Percentiles rank a stretch among this genome's conserved stretches.
Conservation (phyloP, 2,888 invertebrate species). For the Idaea aversata region DNA sequence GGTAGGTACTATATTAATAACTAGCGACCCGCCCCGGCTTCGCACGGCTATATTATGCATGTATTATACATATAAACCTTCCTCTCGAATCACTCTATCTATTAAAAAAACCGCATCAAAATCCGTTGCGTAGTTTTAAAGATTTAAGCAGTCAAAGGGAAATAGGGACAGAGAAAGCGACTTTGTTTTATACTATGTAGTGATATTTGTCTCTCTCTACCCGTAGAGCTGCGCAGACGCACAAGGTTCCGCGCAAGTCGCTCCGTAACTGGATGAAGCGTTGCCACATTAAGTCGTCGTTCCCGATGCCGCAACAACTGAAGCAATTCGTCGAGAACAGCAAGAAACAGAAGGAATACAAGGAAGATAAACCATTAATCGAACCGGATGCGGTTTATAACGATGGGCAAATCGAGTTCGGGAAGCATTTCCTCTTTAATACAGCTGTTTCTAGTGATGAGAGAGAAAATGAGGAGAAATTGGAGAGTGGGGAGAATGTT, state of each 20-base stretch:
- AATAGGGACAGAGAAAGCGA: too few relatives aligned
- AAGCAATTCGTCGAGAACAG: conserved; percentile 80
- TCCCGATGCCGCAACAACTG: conserved; percentile 80
- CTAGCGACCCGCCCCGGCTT: too few relatives aligned
- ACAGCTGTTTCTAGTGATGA: conserved; percentile 61
- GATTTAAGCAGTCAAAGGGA: too few relatives aligned
- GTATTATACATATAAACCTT: too few relatives aligned
- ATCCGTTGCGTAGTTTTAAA: too few relatives aligned
- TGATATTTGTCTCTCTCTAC: too few relatives aligned
- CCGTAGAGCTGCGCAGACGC: conserved; percentile 80
- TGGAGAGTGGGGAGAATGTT: conserved; percentile 29
- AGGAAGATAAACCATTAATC: conserved; percentile 36
- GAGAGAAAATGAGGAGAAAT: conserved; percentile 34
- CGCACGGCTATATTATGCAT: too few relatives aligned
- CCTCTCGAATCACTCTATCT: too few relatives aligned
- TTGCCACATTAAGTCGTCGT: conserved; percentile 80
- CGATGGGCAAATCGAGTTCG: conserved; percentile 62
- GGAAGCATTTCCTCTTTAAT: conserved; percentile 64
- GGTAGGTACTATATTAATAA: too few relatives aligned
- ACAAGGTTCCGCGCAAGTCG: conserved; percentile 81
- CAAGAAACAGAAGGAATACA: conserved; percentile 69
- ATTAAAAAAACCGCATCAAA: too few relatives aligned
- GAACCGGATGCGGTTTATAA: conserved; percentile 42
- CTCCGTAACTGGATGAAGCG: conserved; percentile 83
- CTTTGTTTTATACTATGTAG: too few relatives aligned